phyloP scores from a whole-genome alignment of 2,888 invertebrate species.

The Rhagophthalmus giganteus region DNA sequence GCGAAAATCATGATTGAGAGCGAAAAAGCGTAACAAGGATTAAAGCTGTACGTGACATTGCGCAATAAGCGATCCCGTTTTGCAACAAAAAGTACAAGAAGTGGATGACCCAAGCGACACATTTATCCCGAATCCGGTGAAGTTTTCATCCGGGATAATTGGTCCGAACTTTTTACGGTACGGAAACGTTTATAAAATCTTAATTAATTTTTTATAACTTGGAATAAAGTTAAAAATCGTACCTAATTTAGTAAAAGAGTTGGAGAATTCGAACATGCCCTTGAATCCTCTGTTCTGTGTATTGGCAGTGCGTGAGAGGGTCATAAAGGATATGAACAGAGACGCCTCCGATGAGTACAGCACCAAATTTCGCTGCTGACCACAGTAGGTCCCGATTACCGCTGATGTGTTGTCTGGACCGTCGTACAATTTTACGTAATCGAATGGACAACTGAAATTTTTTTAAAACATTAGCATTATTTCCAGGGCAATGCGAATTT shows the following conservation, averaged over 20 bases:
- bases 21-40: too few relatives aligned
- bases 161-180: too few relatives aligned
- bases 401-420: conserved; percentile 87
- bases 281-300: conserved; percentile 98
- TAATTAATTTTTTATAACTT: too few relatives aligned
- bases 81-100: not conserved
- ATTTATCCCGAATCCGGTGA: not conserved
- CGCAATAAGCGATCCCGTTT: too few relatives aligned
- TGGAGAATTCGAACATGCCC: conserved; percentile 98
- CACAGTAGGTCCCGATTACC: conserved; percentile 95
- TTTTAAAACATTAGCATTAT: not conserved
- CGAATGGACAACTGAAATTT: conserved; percentile 90
- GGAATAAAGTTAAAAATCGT: too few relatives aligned
- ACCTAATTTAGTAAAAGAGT: conserved; percentile 98
- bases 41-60: too few relatives aligned
- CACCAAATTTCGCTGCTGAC: conserved; percentile 94
- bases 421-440: conserved; percentile 96
- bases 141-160: not conserved
- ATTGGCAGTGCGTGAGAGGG: conserved; percentile 87
- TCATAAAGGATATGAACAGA: conserved; percentile 88
- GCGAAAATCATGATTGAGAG: too few relatives aligned
- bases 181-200: too few relatives aligned
- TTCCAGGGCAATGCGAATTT: too few relatives aligned
- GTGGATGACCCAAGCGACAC: conserved; percentile 7
- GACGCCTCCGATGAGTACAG: conserved; percentile 92